Percentiles rank a stretch among this genome's conserved stretches.
Evolutionary conservation across 2,113 vertebrate genomes (phyloP).

Genomic region (Apus apus): DNA sequence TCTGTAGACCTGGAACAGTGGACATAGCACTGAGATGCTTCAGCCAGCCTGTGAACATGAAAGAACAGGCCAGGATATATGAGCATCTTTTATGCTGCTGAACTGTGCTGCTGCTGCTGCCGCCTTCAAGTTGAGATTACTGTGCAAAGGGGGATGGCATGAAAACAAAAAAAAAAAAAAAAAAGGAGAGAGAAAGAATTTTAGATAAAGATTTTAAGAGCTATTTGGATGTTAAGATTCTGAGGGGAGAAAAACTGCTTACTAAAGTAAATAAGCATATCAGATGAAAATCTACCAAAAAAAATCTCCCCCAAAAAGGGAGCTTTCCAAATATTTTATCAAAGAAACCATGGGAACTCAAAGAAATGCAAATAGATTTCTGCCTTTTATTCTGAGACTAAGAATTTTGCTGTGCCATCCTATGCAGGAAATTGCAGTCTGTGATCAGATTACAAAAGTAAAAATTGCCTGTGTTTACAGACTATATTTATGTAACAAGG

Average conservation of each 20-base stretch:
- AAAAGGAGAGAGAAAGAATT: not conserved
- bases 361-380: not conserved
- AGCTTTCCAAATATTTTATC: not conserved
- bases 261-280: not conserved
- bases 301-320: not conserved
- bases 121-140: not conserved
- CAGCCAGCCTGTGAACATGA: not conserved
- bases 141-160: not conserved
- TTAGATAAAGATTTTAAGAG: not conserved
- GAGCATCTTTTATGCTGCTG: not conserved
- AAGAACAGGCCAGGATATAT: not conserved
- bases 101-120: not conserved
- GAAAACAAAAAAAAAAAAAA: not conserved
- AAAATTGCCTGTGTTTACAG: conserved; percentile 38
- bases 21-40: not conserved
- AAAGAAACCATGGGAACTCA: not conserved
- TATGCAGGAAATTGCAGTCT: conserved; percentile 8
- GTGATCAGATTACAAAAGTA: not conserved
- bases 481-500: not conserved
- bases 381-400: not conserved
- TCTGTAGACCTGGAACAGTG: not conserved
- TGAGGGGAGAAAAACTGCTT: not conserved
- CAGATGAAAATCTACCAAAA: not conserved
- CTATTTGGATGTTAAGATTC: not conserved
- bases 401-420: not conserved